phyloP scores from a whole-genome alignment of 1,140 invertebrate genomes.

The Cyclargus thomasi region DNA sequence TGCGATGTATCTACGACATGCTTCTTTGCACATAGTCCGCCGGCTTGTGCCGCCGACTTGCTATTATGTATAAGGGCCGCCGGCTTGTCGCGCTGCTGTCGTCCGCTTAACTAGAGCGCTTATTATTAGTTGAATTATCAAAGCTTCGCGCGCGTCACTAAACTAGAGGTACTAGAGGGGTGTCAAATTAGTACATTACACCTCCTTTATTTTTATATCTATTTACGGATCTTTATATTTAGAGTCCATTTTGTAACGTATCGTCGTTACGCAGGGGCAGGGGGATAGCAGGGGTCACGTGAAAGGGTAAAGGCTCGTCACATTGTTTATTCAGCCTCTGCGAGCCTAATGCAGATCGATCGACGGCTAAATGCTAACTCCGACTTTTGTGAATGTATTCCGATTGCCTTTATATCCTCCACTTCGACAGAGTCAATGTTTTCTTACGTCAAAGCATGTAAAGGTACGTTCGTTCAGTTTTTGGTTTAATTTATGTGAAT shows the following conservation, averaged over 20 bases:
- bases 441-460: background rate
- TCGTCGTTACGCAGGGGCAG: background rate
- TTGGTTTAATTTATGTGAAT: no score
- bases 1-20: no score
- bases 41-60: no score
- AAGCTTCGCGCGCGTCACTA: no score
- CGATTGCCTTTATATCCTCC: slow-evolving; percentile 11
- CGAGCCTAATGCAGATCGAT: slow-evolving; percentile 35
- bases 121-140: no score
- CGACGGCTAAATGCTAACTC: slow-evolving; percentile 17
- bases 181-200: background rate
- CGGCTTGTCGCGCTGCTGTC: no score
- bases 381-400: slow-evolving; percentile 1
- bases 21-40: no score
- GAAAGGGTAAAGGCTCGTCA: slow-evolving; percentile 60
- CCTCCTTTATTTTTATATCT: background rate
- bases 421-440: background rate
- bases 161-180: no score
- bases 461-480: background rate
- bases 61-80: no score
- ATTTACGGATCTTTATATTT: background rate
- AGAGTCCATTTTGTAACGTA: background rate
- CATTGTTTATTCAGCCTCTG: slow-evolving; percentile 63
- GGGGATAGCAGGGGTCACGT: slow-evolving; percentile 43
- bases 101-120: no score